Conservation (phyloP, 2,113 vertebrate genomes). For the Sinocyclocheilus rhinocerous region DNA sequence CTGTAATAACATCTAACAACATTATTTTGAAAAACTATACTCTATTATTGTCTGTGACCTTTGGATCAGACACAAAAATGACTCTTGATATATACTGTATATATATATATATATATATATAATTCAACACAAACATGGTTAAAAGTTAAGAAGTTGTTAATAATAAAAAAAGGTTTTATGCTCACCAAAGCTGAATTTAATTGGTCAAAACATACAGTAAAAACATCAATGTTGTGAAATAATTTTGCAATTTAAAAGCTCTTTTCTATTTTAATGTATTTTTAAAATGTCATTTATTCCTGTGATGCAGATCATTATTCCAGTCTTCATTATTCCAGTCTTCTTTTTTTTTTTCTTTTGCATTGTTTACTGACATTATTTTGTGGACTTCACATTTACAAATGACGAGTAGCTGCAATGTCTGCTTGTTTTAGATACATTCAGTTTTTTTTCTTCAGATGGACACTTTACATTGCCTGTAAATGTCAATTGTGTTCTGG, state of each 20-base stretch:
- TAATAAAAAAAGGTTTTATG: background rate
- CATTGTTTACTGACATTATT: background rate
- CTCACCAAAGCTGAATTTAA: background rate
- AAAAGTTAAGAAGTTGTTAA: background rate
- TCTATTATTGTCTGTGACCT: background rate
- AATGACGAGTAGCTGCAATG: background rate
- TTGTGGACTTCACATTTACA: background rate
- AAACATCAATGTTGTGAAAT: background rate
- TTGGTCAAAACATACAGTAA: background rate
- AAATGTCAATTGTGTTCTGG: slow-evolving; percentile 67
- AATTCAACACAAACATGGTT: background rate
- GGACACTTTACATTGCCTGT: slow-evolving; percentile 65
- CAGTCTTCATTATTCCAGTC: too few relatives aligned
- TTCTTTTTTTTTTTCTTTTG: background rate
- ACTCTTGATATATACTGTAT: too few relatives aligned
- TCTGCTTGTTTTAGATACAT: background rate
- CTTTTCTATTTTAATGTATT: too few relatives aligned
- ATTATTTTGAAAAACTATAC: background rate
- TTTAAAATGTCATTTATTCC: too few relatives aligned
- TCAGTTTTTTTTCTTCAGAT: slow-evolving; percentile 5
- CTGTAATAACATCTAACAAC: background rate
- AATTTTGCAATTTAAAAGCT: too few relatives aligned
- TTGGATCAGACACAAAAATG: too few relatives aligned
- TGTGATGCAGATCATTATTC: too few relatives aligned
- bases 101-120: too few relatives aligned